Conservation (phyloP, 2,888 invertebrate species). For the Embidobia sp. region DNA sequence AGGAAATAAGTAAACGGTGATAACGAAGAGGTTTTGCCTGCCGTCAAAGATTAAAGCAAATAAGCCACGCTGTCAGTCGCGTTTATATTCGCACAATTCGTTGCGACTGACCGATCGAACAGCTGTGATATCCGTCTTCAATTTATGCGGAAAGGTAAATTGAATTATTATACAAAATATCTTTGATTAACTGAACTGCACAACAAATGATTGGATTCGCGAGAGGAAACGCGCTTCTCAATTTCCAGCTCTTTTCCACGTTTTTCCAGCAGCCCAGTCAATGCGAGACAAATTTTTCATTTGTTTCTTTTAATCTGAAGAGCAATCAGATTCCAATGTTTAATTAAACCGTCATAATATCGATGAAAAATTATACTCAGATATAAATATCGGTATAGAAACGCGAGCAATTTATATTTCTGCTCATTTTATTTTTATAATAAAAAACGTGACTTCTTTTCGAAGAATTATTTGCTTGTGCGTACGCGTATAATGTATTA, state of each 20-base stretch:
- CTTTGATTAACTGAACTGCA: conserved; percentile 16
- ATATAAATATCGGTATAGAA: no score
- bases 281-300: no score
- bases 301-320: no score
- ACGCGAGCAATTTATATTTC: no score
- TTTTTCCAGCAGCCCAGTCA: no score
- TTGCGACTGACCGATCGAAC: conserved; percentile 24
- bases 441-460: no score
- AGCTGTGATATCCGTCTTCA: conserved; percentile 21
- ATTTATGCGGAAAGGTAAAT: conserved; percentile 15
- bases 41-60: conserved; percentile 39
- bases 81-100: conserved; percentile 17
- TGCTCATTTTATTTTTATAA: no score
- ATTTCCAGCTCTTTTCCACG: neutral
- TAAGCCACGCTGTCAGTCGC: conserved; percentile 12
- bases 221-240: neutral
- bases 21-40: conserved; percentile 16
- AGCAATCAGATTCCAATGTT: no score
- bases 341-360: no score
- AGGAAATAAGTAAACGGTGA: conserved; percentile 13
- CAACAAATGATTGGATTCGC: conserved; percentile 1
- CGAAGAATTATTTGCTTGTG: no score
- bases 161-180: conserved; percentile 18
- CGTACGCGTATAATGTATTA: no score
- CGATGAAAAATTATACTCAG: no score